Evolutionary conservation across 2,797 vertebrate species (phyloP).

Genomic region (Myiothlypis coronata): DNA sequence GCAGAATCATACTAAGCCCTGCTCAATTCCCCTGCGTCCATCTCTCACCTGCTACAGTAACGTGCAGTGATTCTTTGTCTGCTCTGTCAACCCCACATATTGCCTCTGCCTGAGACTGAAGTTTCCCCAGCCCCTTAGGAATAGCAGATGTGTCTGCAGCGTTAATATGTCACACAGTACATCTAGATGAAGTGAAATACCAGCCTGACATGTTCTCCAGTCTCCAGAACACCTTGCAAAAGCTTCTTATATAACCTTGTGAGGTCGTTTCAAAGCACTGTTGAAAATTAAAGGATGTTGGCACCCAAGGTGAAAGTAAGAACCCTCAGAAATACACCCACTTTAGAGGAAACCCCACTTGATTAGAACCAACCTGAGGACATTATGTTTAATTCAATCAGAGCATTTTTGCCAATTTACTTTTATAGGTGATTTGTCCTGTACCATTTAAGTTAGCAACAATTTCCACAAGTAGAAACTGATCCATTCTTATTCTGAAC

Average conservation of each 20-base stretch:
- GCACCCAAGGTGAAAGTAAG: background rate
- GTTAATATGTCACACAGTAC: background rate
- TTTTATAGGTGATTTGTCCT: background rate
- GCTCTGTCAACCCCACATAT: constrained; percentile 9
- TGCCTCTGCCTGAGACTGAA: constrained; percentile 18
- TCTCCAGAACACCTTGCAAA: background rate
- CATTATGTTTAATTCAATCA: background rate
- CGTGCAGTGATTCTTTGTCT: background rate
- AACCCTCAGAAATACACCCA: background rate
- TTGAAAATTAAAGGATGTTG: background rate
- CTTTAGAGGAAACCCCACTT: background rate
- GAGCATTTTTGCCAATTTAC: background rate
- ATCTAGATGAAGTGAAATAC: background rate
- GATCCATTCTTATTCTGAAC: background rate
- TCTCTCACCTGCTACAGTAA: constrained; percentile 27
- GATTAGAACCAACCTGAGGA: background rate
- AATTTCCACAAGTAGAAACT: background rate
- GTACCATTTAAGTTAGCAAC: background rate
- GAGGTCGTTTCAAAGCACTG: background rate
- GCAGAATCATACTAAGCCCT: background rate
- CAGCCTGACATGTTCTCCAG: background rate
- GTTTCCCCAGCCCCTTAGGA: background rate
- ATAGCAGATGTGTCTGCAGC: background rate
- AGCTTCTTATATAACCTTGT: background rate
- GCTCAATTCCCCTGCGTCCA: background rate